Base-by-base conservation (phyloP, 2,797 vertebrate genomes). In the Otolemur crassicaudatus region DNA sequence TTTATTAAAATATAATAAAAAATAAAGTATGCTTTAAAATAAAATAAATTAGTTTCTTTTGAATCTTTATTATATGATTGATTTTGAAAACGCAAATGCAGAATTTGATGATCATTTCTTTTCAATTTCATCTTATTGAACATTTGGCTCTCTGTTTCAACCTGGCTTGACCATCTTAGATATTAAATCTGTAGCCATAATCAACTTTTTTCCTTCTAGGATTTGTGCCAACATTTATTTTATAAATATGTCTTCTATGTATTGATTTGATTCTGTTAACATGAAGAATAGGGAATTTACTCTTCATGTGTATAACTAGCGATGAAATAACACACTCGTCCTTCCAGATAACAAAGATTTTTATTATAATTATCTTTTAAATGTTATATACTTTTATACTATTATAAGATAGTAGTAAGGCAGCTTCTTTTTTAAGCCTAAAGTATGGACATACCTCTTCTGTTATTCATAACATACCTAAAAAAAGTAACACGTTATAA, bases 251-350 rank as follows among this genome's bases (percentile, higher is more conserved):
- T 31, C 29, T 96, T 92, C 46, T 20, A 67, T 81, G 75, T 9
- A 91, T 87, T 94, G 7, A 92, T 91, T 95, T 61, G 40, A 96
- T 43, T 87, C 65, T 84, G 70, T 93, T 90, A 97, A 84, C n/a
- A 76, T 14, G n/a, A 86, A 90, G 46, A n/a, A 93, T 27, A 75
- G 49, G 58, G 27, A 73, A 23, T 69, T 94, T 76, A 83, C 61
- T 91, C 27, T 37, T 81, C 90, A 92, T 83, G 19, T 88, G 58
- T 91, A 49, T 89, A 83, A 79, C 70, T 82, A 90, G 22, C 37
- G 58, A 86, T 88, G 23, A 60, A 53, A 85, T 77, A 89, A 63
- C 85, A 13, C 20, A 67, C 81, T 93, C 92, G 90, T 16, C 19
- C 46, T 90, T 77, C 23, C 9, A 65, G 16, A 81, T 82, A 80